These are phyloP conservation scores for Cladopsammia gracilis DNA, from an alignment of 64 coral and sea anemone species.

Conservation along the genomic window DNA sequence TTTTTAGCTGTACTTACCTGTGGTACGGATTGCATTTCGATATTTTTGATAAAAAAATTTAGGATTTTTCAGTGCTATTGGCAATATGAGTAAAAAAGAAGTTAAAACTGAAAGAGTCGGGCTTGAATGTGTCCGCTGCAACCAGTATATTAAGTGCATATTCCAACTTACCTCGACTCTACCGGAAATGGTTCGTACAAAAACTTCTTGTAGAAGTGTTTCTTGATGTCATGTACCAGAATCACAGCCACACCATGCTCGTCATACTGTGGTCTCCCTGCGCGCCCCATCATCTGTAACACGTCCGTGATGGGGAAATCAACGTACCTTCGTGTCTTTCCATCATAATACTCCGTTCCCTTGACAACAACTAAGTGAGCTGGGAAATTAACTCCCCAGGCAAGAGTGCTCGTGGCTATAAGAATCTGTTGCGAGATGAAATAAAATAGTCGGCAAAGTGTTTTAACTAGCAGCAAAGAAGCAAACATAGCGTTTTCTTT, in stretches of 20 bases:
- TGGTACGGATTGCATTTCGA: too few species aligned
- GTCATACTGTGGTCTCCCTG: slow-evolving; percentile 96
- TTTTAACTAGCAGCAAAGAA: not conserved
- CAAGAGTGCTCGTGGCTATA: slow-evolving; percentile 96
- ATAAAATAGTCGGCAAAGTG: not conserved
- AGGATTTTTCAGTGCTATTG: too few species aligned
- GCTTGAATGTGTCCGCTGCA: not conserved
- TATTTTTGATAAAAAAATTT: too few species aligned
- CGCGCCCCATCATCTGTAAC: slow-evolving; percentile 99
- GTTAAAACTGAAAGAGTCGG: too few species aligned
- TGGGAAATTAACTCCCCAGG: slow-evolving; percentile 99
- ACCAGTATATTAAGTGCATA: not conserved
- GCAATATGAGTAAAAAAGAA: too few species aligned
- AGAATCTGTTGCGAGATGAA: slow-evolving; percentile 61
- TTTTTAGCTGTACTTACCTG: too few species aligned
- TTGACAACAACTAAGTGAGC: slow-evolving; percentile 97
- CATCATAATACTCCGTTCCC: slow-evolving; percentile 98
- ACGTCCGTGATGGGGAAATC: slow-evolving; percentile 99
- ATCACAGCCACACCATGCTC: slow-evolving; percentile 94
- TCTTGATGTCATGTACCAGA: slow-evolving; percentile 98
- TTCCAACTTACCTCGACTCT: slow-evolving; percentile 84
- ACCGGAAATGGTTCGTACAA: slow-evolving; percentile 98
- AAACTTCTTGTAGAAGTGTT: slow-evolving; percentile 99
- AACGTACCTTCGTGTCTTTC: slow-evolving; percentile 92
- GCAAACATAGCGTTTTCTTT: too few species aligned